Percentiles rank a stretch among this genome's conserved stretches.
Conservation (phyloP, 2,113 vertebrate species). For the Pollimyrus isidori region DNA sequence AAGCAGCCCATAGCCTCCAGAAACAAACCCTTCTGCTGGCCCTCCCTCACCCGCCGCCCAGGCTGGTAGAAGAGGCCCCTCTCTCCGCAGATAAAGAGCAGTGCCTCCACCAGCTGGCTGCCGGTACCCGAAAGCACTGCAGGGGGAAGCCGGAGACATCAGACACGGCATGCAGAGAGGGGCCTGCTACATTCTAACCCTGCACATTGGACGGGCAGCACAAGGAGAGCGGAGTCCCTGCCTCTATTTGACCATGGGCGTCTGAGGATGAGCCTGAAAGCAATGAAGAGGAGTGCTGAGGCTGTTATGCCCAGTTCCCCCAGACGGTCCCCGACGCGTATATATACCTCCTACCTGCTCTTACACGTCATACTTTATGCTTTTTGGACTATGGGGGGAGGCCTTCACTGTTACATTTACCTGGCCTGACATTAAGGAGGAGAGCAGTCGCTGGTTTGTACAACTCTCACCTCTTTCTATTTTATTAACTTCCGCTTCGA, state of each 20-base stretch:
- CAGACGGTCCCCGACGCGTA: background rate
- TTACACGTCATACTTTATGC: background rate
- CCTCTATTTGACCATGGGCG: background rate
- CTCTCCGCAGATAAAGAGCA: conserved; percentile 40
- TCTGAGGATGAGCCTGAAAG: conserved; percentile 7
- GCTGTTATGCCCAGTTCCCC: background rate
- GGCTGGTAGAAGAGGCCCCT: conserved; percentile 41
- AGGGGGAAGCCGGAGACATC: conserved; percentile 2
- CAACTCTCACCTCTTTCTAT: background rate
- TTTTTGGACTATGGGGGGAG: background rate
- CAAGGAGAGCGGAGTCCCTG: background rate
- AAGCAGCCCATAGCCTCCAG: conserved; percentile 1
- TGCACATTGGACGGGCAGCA: background rate
- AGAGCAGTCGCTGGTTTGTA: background rate
- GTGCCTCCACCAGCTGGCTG: conserved; percentile 40
- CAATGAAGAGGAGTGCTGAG: background rate
- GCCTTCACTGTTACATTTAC: background rate
- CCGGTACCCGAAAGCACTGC: conserved; percentile 14
- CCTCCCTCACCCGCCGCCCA: conserved; percentile 12
- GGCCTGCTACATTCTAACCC: background rate
- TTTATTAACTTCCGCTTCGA: background rate
- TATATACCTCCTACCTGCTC: background rate
- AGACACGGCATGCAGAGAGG: background rate
- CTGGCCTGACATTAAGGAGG: background rate
- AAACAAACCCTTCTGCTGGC: conserved; percentile 13